Conservation (phyloP, 2,888 invertebrate species). For the Eristalis intricaria region DNA sequence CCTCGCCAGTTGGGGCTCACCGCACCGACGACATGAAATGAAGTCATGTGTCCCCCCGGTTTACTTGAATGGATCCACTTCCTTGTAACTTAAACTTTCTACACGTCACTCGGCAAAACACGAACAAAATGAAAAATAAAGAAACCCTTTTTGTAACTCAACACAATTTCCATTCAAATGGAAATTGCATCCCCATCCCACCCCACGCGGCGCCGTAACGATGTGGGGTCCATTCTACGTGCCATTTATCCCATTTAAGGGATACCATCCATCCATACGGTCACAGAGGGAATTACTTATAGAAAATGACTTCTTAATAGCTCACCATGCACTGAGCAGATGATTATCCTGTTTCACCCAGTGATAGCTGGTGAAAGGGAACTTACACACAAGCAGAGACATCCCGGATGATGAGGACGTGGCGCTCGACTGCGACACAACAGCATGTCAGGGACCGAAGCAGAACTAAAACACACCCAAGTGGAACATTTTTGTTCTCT, state of each 20-base stretch:
- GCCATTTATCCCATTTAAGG: slow-evolving; percentile 59
- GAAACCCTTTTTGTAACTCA: not conserved
- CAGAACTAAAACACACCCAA: slow-evolving; percentile 60
- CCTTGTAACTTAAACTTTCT: not conserved
- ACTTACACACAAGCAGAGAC: too few relatives aligned
- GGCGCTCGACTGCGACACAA: not conserved
- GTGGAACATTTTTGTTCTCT: slow-evolving; percentile 55
- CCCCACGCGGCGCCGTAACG: not conserved
- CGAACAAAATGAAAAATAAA: not conserved
- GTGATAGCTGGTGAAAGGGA: not conserved
- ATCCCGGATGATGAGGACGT: too few relatives aligned
- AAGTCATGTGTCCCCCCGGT: not conserved
- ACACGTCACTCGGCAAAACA: not conserved
- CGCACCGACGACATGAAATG: not conserved
- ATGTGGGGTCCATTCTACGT: slow-evolving; percentile 38
- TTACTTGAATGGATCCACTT: not conserved
- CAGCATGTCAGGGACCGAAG: not conserved
- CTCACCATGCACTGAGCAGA: slow-evolving; percentile 63
- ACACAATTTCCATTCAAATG: slow-evolving; percentile 19
- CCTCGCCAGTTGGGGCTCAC: not conserved
- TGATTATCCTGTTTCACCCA: slow-evolving; percentile 56
- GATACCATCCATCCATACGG: slow-evolving; percentile 52
- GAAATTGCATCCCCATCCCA: slow-evolving; percentile 30
- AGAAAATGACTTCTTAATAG: slow-evolving; percentile 71
- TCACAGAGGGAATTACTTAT: slow-evolving; percentile 63